Evolutionary conservation across 2,888 invertebrate species (phyloP).

Genomic region (Diloba caeruleocephala): DNA sequence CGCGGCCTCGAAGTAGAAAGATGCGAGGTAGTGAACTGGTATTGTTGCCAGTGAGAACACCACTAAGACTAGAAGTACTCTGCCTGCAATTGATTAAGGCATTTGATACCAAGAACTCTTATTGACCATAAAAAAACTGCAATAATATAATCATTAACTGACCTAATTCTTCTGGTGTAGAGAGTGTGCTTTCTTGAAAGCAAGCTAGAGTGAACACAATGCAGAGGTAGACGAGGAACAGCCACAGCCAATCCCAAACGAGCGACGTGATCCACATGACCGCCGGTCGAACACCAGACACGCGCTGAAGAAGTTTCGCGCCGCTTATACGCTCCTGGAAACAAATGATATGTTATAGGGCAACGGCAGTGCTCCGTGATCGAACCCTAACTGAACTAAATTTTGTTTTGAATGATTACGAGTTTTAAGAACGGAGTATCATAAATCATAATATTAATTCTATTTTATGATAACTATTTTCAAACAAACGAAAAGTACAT

Average conservation of each 20-base stretch:
- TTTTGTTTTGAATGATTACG: no score
- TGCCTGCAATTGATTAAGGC: constrained; percentile 73
- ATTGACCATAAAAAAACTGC: no score
- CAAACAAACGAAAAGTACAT: no score
- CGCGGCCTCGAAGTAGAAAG: constrained; percentile 92
- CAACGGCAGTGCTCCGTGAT: no score
- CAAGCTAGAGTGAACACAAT: constrained; percentile 90
- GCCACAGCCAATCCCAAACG: constrained; percentile 91
- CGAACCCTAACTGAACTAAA: no score
- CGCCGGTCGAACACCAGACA: constrained; percentile 91
- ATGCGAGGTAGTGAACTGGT: constrained; percentile 92
- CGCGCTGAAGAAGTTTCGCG: constrained; percentile 92
- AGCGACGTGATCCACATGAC: constrained; percentile 92
- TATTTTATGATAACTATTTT: no score
- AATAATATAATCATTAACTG: constrained; percentile 31
- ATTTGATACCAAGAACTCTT: not conserved
- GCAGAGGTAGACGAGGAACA: constrained; percentile 88
- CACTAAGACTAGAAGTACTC: constrained; percentile 90
- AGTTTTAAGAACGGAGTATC: no score
- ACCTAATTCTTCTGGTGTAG: constrained; percentile 87
- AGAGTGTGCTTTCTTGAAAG: constrained; percentile 91
- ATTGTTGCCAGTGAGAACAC: constrained; percentile 92
- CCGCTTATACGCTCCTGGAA: constrained; percentile 91
- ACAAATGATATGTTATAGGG: not conserved
- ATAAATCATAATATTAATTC: no score